Evolutionary conservation across 92 coral and sea anemone species (phyloP), one percentile per base, ranked within the genome.

Genomic region (Chrysogorgia sp.): DNA sequence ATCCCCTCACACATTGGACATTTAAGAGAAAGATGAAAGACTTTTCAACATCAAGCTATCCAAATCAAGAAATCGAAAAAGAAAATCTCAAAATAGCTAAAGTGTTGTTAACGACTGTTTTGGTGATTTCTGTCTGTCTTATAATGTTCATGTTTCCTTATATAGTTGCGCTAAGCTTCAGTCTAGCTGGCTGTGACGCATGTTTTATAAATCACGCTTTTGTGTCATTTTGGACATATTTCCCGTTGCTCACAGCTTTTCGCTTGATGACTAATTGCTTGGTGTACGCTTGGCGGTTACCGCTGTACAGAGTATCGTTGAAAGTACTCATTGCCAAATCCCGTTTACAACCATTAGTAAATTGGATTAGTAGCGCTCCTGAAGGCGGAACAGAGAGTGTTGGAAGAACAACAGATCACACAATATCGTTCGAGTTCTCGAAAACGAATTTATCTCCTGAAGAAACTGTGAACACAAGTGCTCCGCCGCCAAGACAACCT

Each of bases 231-330:
- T 71, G 78, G 78, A 32, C 24, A 52, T 71, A 71, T n/a, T 71
- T 50, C 52, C 78, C 78, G 23, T 20, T 71, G 35, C 35, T 71
- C 10, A 26, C 63, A 52, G 20, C 62, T 12, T 8, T 55, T 50
- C 63, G 78, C 19, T 19, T 71, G 23, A 71, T 53, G 78, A 17
- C 34, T 1, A 71, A 71, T 34, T 48, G 41, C 47, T 40, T 71
- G 8, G 63, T 71, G 17, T 71, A 71, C 31, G 63, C 63, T 30
- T 71, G 78, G 78, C 63, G 78, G 3, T 71, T 71, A 53, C 78
- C 78, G 29, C 58, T 71, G 58, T 71, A 71, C 58, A 50, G 78
- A 55, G 34, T 29, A 24, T 71, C 78, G 30, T 12, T 71, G 28
- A 71, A 55, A 7, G 45, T 31, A 5, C 45, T 71, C 52, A 47